Evolutionary conservation across 2,888 invertebrate species (phyloP).

Genomic region (Patella depressa): DNA sequence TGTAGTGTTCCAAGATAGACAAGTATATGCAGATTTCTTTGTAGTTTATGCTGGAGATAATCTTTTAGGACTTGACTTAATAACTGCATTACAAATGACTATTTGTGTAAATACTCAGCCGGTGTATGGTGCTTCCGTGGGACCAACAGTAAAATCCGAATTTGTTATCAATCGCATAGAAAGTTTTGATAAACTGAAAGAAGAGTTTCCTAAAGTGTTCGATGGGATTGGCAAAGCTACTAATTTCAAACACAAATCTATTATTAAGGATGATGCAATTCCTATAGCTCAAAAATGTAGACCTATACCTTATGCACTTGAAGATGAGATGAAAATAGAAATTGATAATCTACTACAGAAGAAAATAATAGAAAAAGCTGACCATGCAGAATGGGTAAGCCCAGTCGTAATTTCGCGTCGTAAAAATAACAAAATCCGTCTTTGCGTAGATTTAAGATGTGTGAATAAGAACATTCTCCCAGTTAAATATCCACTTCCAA

Average conservation of each 20-base stretch:
- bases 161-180: background rate
- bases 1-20: background rate
- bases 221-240: background rate
- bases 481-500: background rate
- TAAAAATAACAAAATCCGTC: background rate
- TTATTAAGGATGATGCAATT: background rate
- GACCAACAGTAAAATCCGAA: too few species aligned
- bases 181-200: background rate
- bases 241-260: background rate
- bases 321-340: slow-evolving; percentile 6
- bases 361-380: slow-evolving; percentile 1
- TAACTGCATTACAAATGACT: background rate
- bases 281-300: background rate
- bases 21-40: background rate
- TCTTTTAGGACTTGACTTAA: background rate
- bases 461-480: slow-evolving; percentile 3
- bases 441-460: background rate
- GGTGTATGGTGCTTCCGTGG: too few species aligned
- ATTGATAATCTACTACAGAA: background rate
- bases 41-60: background rate
- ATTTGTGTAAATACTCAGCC: background rate
- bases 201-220: background rate
- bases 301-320: slow-evolving; percentile 6
- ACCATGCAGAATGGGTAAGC: background rate
- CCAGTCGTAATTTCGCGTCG: slow-evolving; percentile 5